Evolutionary conservation across 1,140 invertebrate species (phyloP), one percentile per base, ranked within the genome.

Genomic region (Lasaia peninsularis): DNA sequence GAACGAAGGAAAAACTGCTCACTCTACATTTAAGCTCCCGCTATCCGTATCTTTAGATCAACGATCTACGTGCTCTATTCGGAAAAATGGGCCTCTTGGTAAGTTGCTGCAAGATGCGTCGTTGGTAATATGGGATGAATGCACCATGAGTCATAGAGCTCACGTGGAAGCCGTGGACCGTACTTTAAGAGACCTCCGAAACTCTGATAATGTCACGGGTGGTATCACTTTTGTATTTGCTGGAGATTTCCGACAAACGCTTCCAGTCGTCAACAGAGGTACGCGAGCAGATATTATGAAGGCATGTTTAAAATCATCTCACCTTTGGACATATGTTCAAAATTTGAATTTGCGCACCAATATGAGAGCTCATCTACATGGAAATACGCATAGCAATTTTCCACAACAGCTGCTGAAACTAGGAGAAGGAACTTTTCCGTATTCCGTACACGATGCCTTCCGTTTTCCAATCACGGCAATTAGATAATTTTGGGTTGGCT

Each of bases 281-380:
- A n/a, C n/a, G n/a, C n/a, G n/a, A n/a, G n/a, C n/a, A n/a, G n/a
- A n/a, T n/a, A 24, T 24, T 5, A 24, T 24, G 2, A 24, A 24
- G 5, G 21, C 21, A 24, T 24, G 21, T 5, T 24, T 24, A 5
- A 24, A 24, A 24, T 24, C 21, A 5, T 24, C 21, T 24, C 5
- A 2, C 21, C 5, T 24, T 2, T 24, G 21, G 21, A 24, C 21
- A 2, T 24, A 2, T 2, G 5, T 24, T 24, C 51, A 81, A 69
- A 73, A 59, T 66, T 48, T 88, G 8, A 62, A 77, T 60, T 78
- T 89, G 62, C 80, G 52, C 6, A 84, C 58, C n/a, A 81, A 62
- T 81, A 86, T 88, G 77, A 68, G 78, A 63, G 80, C 87, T 20
- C 52, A 75, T 55, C 60, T 79, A 49, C 68, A 70, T 56, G 65